These are phyloP conservation scores for Turritopsis dohrnii DNA, from an alignment of 30 jellyfish, hydroid and myxozoan genomes.

Conservation along the genomic window DNA sequence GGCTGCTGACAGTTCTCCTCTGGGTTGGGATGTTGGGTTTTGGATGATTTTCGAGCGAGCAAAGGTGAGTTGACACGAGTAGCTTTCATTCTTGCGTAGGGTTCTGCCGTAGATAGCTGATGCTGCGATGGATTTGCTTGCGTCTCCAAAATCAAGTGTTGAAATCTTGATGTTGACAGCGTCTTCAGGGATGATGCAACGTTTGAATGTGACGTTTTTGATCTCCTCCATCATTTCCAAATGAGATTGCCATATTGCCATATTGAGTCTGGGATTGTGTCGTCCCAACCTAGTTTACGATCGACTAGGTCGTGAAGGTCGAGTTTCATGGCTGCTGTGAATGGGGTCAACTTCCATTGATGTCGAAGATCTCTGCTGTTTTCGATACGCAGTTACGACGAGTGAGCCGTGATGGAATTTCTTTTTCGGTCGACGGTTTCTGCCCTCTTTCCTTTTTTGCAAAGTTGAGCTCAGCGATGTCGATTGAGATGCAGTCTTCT, in stretches of 20 bases:
- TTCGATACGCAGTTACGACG: constrained; percentile 11
- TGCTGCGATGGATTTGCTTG: constrained; percentile 1
- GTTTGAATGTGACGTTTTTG: not conserved
- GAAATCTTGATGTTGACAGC: not conserved
- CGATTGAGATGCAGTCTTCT: not conserved
- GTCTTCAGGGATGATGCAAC: not conserved
- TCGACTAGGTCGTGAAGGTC: not conserved
- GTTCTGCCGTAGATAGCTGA: not conserved
- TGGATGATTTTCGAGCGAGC: not conserved
- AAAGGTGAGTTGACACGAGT: not conserved
- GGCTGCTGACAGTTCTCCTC: not conserved
- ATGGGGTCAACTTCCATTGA: constrained; percentile 5
- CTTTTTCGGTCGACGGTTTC: not conserved
- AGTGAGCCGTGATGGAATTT: not conserved
- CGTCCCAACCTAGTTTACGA: constrained; percentile 1
- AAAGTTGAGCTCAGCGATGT: not conserved
- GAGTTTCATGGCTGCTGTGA: constrained; percentile 21
- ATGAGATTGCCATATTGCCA: constrained; percentile 3
- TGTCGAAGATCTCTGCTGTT: not conserved
- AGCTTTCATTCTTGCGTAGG: not conserved
- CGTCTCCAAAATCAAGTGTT: constrained; percentile 8
- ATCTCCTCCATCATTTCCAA: not conserved
- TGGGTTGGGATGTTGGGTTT: not conserved
- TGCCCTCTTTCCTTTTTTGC: not conserved
- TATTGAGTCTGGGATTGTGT: not conserved